Evolutionary conservation across 2,113 vertebrate species (phyloP).

Genomic region (Colaptes auratus): DNA sequence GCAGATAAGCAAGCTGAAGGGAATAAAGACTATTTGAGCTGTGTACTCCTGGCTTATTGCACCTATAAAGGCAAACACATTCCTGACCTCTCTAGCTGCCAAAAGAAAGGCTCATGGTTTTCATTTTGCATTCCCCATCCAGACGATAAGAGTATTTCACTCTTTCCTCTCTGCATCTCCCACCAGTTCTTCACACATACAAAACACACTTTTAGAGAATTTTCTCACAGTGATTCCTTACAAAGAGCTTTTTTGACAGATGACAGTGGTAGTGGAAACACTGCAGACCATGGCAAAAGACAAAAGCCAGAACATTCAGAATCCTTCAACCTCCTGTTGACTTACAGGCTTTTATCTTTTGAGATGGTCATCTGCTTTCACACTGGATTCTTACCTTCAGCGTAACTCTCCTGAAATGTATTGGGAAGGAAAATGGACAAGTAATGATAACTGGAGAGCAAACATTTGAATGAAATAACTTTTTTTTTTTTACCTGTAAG

Average conservation of each 20-base stretch:
- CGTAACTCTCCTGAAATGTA: neutral
- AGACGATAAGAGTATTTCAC: neutral
- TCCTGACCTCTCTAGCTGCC: neutral
- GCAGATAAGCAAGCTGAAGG: fast-evolving
- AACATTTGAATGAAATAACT: neutral
- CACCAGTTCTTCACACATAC: neutral
- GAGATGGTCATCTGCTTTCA: neutral
- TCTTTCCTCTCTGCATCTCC: neutral
- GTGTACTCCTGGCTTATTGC: neutral
- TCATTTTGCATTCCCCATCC: neutral
- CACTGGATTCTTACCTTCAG: neutral
- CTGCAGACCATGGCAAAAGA: neutral
- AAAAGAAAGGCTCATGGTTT: neutral
- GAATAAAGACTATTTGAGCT: neutral
- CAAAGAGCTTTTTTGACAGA: neutral
- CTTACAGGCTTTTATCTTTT: neutral
- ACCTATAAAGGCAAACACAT: neutral
- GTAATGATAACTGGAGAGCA: neutral
- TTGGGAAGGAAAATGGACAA: neutral
- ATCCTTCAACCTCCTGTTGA: neutral
- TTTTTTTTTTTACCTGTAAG: neutral
- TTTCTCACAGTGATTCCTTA: neutral
- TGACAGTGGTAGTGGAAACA: neutral
- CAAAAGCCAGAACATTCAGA: neutral
- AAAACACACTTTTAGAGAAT: neutral